A percentile compares a stretch with the other conserved stretches of the same genome.
Conservation (phyloP, 2,888 invertebrate genomes). For the Oligia fasciuncula region DNA sequence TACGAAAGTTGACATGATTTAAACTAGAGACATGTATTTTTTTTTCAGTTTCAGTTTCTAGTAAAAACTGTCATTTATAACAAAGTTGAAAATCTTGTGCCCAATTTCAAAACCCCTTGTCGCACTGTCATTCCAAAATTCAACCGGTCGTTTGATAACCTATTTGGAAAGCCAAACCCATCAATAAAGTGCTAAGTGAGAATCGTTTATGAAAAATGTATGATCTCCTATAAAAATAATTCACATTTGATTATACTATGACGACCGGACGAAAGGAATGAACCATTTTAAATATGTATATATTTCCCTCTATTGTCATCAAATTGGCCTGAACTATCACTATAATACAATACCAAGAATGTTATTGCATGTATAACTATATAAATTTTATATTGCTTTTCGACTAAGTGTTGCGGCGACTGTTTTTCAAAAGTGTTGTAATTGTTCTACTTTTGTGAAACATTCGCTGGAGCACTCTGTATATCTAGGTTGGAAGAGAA, state of each 20-base stretch:
- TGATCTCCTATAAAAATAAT: conserved; percentile 65
- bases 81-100: conserved; percentile 17
- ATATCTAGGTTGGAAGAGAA: conserved; percentile 52
- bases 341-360: conserved; percentile 72
- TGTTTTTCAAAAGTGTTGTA: conserved; percentile 65
- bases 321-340: conserved; percentile 85
- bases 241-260: conserved; percentile 51
- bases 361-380: conserved; percentile 68
- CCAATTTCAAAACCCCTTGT: conserved; percentile 24
- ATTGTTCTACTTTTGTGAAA: conserved; percentile 63
- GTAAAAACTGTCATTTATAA: conserved; percentile 2
- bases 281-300: conserved; percentile 49
- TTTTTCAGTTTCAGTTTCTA: conserved; percentile 11
- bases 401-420: conserved; percentile 60
- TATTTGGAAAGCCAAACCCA: conserved; percentile 36
- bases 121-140: conserved; percentile 44
- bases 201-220: conserved; percentile 49
- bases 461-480: conserved; percentile 62
- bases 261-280: conserved; percentile 62
- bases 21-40: not conserved
- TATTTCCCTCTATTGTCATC: conserved; percentile 74
- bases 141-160: conserved; percentile 42
- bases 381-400: conserved; percentile 67
- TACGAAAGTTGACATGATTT: conserved; percentile 3
- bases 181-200: conserved; percentile 41